These are phyloP conservation scores for Lutjanus erythropterus DNA, from an alignment of 2,113 vertebrate species.

Conservation along the genomic window DNA sequence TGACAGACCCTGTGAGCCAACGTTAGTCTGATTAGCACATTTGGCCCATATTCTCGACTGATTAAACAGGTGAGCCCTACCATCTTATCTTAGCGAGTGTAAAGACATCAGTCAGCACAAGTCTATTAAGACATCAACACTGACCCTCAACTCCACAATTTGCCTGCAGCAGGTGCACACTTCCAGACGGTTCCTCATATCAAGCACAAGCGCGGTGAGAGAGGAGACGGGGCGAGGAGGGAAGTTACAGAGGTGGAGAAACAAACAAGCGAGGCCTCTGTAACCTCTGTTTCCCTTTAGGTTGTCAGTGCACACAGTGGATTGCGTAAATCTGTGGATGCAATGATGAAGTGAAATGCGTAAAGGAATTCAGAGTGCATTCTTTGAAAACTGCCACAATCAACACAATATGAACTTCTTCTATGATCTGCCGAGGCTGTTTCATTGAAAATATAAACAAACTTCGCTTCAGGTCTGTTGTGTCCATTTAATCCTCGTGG, in stretches of 20 bases:
- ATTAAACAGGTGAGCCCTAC: conserved; percentile 40
- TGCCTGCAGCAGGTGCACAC: conserved; percentile 58
- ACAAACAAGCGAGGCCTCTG: conserved; percentile 28
- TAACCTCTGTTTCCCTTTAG: neutral
- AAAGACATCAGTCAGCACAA: conserved; percentile 65
- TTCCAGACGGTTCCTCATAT: conserved; percentile 5
- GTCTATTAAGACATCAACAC: conserved; percentile 57
- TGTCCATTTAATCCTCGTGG: neutral
- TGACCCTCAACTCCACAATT: conserved; percentile 14
- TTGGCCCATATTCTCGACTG: conserved; percentile 9
- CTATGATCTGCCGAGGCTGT: neutral
- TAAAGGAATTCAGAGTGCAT: neutral
- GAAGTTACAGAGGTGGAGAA: conserved; percentile 16
- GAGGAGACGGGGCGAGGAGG: neutral
- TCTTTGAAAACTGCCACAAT: neutral
- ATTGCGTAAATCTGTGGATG: neutral
- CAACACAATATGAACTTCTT: neutral
- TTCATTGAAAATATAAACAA: neutral
- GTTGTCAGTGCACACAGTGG: neutral
- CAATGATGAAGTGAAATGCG: neutral
- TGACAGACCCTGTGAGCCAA: conserved; percentile 8
- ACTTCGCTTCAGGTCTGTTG: neutral
- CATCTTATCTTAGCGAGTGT: neutral
- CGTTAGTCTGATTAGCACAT: neutral
- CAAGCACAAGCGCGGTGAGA: conserved; percentile 28